Evolutionary conservation across 2,888 invertebrate genomes (phyloP), one percentile per base, ranked within the genome.

Genomic region (Pandemis corylana): DNA sequence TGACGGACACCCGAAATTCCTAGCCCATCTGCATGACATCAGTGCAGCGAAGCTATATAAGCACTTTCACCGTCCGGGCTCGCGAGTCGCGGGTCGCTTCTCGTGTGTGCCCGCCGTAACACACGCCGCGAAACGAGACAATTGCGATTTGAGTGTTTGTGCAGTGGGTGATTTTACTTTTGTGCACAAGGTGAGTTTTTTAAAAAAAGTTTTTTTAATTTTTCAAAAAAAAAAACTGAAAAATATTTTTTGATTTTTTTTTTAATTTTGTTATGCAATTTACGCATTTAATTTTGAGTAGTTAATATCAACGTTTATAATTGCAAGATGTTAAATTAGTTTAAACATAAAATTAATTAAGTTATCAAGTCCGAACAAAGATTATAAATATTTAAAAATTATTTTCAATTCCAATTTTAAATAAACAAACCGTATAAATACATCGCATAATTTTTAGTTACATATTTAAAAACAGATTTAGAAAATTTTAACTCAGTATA

Each of bases 11-110:
- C 77, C 81, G 82, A 83, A 83, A 83, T 83, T 78, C 78, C 78
- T 80, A 83, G 83, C 85, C 83, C 77, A 77, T 75, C 61, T 75
- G 76, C 78, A 67, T 76, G 74, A 64, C 76, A 79, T 80, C 89
- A 65, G 65, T 65, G 65, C 65, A 65, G 90, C 90, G 87, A 91
- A 89, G 92, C 92, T 94, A 94, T 94, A 94, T 92, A 94, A 92
- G 82, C 88, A 91, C 94, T 93, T 93, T 94, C 94, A 90, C 94
- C 88, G 78, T 72, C 76, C 82, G 81, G 82, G 87, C 91, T 85
- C 91, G 83, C 83, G 91, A 93, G 93, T 92, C 88, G 89, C 88
- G 89, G 86, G 88, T 89, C 88, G 88, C 85, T 82, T 84, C 86
- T 64, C 82, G 79, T 77, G 77, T 81, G 83, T 83, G 81, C 84